Base-by-base conservation (phyloP, 2,113 vertebrate genomes). In the Sturnus vulgaris region DNA sequence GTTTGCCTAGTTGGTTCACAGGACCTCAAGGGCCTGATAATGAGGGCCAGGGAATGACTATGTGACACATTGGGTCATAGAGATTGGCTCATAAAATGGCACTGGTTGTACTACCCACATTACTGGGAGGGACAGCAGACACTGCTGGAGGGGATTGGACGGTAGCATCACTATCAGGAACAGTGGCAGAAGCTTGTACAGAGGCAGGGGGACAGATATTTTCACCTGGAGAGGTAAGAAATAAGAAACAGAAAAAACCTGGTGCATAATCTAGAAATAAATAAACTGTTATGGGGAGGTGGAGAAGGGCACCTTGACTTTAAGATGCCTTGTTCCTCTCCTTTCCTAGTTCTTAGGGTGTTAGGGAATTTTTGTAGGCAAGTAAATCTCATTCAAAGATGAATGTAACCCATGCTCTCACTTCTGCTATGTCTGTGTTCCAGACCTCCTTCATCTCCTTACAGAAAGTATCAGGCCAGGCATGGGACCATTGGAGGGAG, bases 401-500 rank as follows among this genome's bases (percentile, higher is more conserved):
- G 39, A 84, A 8, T 70, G 46, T 40, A 40, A 81, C 20, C n/a
- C 0, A 1, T 72, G 37, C 39, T 79, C 71, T 95, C 63, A 70
- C 50, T 64, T 90, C n/a, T 94, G 24, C 22, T 46, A 8, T 92
- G 13, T 90, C 77, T 93, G 20, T 77, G 63, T 94, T 96, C 44
- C 85, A 97, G 95, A 82, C 9, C 21, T 84, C 28, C 85, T 78
- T 28, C 47, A 86, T 23, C 71, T 91, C 57, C 55, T 59, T 66
- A 78, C 31, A 3, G 50, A 76, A 92, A 76, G 24, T 30, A 40
- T 82, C 65, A 47, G 46, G 28, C 47, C 70, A 91, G 86, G 42
- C 69, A 99, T 98, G 98, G 98, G 98, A 66, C 98, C 95, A 9
- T 94, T 98, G 90, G 98, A 98, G 65, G 90, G 87, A 86, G 95